Evolutionary conservation across 1,140 invertebrate genomes (phyloP).

Genomic region (Whitmania pigra): DNA sequence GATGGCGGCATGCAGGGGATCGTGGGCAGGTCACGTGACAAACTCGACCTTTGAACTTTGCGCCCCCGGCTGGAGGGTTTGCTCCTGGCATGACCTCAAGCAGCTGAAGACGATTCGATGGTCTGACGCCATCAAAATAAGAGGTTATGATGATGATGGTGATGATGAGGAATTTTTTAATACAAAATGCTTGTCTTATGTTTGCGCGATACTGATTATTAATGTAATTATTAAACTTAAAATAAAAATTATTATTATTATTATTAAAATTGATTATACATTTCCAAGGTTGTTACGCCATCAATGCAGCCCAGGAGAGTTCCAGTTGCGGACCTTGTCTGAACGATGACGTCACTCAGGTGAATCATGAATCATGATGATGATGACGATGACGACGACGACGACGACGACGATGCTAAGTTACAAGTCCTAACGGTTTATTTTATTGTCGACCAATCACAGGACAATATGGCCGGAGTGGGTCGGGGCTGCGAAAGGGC

Average conservation of each 20-base stretch:
- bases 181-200: too few relatives aligned
- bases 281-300: conserved; percentile 34
- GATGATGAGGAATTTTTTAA: conserved; percentile 35
- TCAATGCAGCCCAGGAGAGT: conserved; percentile 39
- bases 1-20: conserved; percentile 32
- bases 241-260: too few relatives aligned
- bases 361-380: too few relatives aligned
- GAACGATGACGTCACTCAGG: conserved; percentile 16
- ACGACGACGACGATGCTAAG: too few relatives aligned
- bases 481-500: conserved; percentile 35
- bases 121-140: conserved; percentile 32
- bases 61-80: conserved; percentile 36
- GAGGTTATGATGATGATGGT: conserved; percentile 36
- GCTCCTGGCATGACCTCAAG: conserved; percentile 30
- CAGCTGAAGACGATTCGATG: conserved; percentile 33
- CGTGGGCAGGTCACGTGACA: conserved; percentile 35
- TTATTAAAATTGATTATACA: neutral
- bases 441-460: neutral
- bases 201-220: too few relatives aligned
- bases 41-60: conserved; percentile 31
- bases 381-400: too few relatives aligned
- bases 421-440: neutral
- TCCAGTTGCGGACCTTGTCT: conserved; percentile 34
- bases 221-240: too few relatives aligned
- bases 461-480: conserved; percentile 40